Conservation (phyloP, 1,140 invertebrate genomes). For the Dendrolimus punctatus region DNA sequence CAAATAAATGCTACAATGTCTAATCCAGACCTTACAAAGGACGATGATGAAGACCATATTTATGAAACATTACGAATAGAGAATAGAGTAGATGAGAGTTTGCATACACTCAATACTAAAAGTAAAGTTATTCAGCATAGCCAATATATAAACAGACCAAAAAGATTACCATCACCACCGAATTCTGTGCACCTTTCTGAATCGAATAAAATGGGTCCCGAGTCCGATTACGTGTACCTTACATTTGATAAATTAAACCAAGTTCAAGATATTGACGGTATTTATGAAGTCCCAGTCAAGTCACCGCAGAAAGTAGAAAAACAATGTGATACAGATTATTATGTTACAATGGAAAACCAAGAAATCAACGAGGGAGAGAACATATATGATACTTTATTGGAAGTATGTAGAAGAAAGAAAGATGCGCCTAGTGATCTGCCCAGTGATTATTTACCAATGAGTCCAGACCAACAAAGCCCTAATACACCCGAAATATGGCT, state of each 20-base stretch:
- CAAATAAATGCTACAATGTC: not conserved
- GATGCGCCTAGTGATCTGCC: constrained; percentile 32
- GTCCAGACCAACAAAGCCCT: constrained; percentile 61
- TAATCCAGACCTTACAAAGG: not conserved
- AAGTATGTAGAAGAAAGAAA: constrained; percentile 50
- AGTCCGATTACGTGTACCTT: constrained; percentile 68
- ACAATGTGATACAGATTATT: constrained; percentile 31
- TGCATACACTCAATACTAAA: constrained; percentile 40
- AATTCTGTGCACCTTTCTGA: constrained; percentile 17
- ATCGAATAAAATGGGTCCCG: constrained; percentile 26
- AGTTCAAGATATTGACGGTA: constrained; percentile 45
- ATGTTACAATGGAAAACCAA: constrained; percentile 53
- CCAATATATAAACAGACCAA: constrained; percentile 28
- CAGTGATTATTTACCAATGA: constrained; percentile 58
- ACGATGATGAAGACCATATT: constrained; percentile 58
- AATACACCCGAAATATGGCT: constrained; percentile 70
- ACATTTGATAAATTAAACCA: constrained; percentile 57
- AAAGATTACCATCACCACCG: constrained; percentile 42
- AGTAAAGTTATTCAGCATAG: constrained; percentile 50
- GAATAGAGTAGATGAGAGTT: constrained; percentile 31
- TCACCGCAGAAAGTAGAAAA: constrained; percentile 44
- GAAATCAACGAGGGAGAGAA: constrained; percentile 36
- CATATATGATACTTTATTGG: constrained; percentile 52
- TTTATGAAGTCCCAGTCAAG: constrained; percentile 63
- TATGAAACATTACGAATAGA: constrained; percentile 65